Evolutionary conservation across 2,797 vertebrate genomes (phyloP), one percentile per base, ranked within the genome.

Genomic region (Apogon talboti): DNA sequence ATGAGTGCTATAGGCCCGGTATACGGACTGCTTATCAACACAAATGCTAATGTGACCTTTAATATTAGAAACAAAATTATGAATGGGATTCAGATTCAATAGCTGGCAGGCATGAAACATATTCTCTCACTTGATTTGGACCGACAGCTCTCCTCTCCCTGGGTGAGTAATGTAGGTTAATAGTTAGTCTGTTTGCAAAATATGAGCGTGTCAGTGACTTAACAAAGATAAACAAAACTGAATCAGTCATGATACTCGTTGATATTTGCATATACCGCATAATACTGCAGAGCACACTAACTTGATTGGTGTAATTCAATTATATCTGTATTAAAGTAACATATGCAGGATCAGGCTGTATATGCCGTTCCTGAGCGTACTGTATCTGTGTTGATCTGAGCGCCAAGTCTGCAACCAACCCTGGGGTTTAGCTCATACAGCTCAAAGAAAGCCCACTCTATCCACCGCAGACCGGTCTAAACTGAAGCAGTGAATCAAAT

Each of bases 11-110:
- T 77, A 74, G 72, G 85, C 71, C 57, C 65, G 70, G 89, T 81
- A 89, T 87, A 85, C 81, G 74, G 90, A 90, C 80, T 81, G 75
- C 91, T 86, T 91, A 92, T 91, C 89, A 92, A 90, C 88, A 74
- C 78, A 70, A 87, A 93, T 93, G 92, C 91, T 89, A 92, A 93
- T 92, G 88, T 90, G 86, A 92, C 92, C 91, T 93, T 93, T 93
- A 86, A 84, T 89, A 89, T 85, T 78, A 84, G 86, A 90, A 90
- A 90, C 81, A 89, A 90, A 91, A 91, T 88, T 89, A 91, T 90
- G 88, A 93, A 92, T 88, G 89, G 80, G 79, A 87, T 87, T 87
- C 82, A 81, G 63, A 90, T 90, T 89, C 86, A 91, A 90, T 86
- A 89, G 78, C 88, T 85, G 73, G 73, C 83, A 86, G 87, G 78